These are phyloP conservation scores for Euwallacea fornicatus DNA, from an alignment of 1,140 invertebrate species.

Conservation along the genomic window DNA sequence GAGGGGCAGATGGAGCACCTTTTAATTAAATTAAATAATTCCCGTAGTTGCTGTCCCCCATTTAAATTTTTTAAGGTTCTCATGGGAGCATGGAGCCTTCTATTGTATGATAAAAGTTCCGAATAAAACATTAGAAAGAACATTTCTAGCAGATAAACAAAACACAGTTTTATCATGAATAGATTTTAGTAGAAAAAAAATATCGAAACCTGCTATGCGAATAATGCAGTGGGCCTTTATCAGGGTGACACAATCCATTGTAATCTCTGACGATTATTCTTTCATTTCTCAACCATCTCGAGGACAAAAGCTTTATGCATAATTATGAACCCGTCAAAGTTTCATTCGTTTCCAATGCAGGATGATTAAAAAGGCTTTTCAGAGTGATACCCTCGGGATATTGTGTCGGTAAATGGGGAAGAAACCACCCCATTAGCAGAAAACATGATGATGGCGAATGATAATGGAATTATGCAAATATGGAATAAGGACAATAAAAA, in stretches of 20 bases:
- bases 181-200: too few species aligned
- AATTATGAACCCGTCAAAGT: slow-evolving; percentile 24
- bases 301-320: slow-evolving; percentile 25
- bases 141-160: too few species aligned
- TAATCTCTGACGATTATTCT: slow-evolving; percentile 19
- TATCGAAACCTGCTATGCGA: too few species aligned
- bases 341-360: slow-evolving; percentile 17
- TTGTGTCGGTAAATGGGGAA: slow-evolving; percentile 6
- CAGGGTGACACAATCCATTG: neutral
- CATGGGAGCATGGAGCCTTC: neutral
- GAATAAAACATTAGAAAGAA: too few species aligned
- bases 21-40: slow-evolving; percentile 40
- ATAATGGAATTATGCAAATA: neutral
- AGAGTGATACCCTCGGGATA: slow-evolving; percentile 8
- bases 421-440: neutral
- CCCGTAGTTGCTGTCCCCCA: slow-evolving; percentile 15
- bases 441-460: neutral
- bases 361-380: slow-evolving; percentile 28
- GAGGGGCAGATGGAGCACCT: slow-evolving; percentile 32
- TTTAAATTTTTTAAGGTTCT: slow-evolving; percentile 25
- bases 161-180: too few species aligned
- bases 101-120: neutral
- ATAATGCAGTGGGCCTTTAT: neutral
- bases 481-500: too few species aligned
- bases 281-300: slow-evolving; percentile 20